phyloP scores from a whole-genome alignment of 2,888 invertebrate species.

The Parasteatoda lunata region DNA sequence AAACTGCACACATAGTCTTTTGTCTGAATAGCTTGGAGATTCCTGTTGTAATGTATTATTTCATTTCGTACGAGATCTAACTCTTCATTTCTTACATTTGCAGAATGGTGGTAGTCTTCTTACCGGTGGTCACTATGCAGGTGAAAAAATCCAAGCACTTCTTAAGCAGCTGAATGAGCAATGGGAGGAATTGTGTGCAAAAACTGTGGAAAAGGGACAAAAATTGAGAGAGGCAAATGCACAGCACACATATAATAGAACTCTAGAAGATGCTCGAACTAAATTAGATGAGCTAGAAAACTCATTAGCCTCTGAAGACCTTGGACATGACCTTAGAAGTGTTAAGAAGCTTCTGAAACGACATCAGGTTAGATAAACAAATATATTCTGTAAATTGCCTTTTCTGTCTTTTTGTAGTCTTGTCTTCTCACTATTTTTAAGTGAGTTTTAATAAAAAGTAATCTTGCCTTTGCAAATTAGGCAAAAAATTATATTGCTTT shows the following conservation, averaged over 20 bases:
- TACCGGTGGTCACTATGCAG: conserved; percentile 81
- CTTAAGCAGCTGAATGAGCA: conserved; percentile 83
- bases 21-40: not conserved
- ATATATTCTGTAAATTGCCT: too few species aligned
- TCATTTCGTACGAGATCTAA: not conserved
- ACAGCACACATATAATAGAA: conserved; percentile 82
- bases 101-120: conserved; percentile 81
- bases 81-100: not conserved
- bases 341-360: conserved; percentile 93
- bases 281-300: conserved; percentile 90
- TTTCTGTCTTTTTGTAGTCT: too few species aligned
- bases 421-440: too few species aligned
- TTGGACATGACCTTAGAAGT: conserved; percentile 90
- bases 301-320: conserved; percentile 84
- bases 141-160: conserved; percentile 81
- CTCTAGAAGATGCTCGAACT: conserved; percentile 90
- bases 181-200: conserved; percentile 84
- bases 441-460: too few species aligned
- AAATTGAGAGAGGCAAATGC: conserved; percentile 90
- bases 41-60: not conserved
- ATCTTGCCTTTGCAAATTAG: too few species aligned
- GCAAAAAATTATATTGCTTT: too few species aligned
- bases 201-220: conserved; percentile 82
- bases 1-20: not conserved
- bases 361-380: conserved; percentile 79